Conservation (phyloP, 2,888 invertebrate species). For the Agapostemon virescens region DNA sequence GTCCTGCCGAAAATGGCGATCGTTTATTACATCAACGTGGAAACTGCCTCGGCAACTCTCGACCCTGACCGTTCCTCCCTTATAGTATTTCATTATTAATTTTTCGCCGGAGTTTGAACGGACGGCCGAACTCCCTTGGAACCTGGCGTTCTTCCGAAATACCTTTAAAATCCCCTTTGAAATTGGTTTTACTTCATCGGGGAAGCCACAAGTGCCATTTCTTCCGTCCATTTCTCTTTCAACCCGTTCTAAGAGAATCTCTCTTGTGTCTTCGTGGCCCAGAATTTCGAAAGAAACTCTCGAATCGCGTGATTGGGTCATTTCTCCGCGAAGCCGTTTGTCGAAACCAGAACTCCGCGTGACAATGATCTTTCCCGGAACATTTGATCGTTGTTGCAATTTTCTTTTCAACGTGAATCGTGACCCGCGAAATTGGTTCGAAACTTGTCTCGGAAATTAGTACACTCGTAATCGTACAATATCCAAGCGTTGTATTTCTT, state of each 20-base stretch:
- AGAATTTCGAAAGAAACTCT: background rate
- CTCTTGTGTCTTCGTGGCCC: background rate
- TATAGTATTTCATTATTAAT: constrained; percentile 51
- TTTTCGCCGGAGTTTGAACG: constrained; percentile 33
- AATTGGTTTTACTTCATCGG: constrained; percentile 38
- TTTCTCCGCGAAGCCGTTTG: background rate
- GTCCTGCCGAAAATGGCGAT: constrained; percentile 61
- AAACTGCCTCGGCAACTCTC: constrained; percentile 19
- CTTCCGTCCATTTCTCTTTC: constrained; percentile 6
- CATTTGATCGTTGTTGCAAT: background rate
- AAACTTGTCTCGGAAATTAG: no score
- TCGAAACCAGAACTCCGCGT: background rate
- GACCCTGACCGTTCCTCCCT: constrained; percentile 45
- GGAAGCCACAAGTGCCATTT: constrained; percentile 9
- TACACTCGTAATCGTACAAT: no score
- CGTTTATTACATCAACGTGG: constrained; percentile 50
- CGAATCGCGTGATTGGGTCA: constrained; percentile 7
- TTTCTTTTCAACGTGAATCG: no score
- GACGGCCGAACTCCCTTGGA: constrained; percentile 11
- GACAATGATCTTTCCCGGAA: background rate
- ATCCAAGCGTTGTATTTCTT: no score
- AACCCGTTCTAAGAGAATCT: background rate
- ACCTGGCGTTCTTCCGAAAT: constrained; percentile 26
- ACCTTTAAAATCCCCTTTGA: constrained; percentile 26
- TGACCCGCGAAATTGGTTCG: no score